Evolutionary conservation across 2,888 invertebrate genomes (phyloP).

Genomic region (Marronus borbonicus): DNA sequence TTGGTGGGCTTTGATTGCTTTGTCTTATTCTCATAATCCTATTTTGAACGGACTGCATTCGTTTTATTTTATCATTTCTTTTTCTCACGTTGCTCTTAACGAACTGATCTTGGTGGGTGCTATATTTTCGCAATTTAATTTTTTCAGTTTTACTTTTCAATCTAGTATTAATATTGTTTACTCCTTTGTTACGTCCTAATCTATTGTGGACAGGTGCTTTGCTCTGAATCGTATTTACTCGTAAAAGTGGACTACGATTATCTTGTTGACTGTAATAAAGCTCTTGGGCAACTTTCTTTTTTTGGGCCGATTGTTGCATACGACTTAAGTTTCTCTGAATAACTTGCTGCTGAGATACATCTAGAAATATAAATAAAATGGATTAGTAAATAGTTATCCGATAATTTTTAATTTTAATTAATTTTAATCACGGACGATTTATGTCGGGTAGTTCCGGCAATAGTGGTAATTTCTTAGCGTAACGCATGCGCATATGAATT

Average conservation of each 20-base stretch:
- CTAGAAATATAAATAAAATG: conserved; percentile 13
- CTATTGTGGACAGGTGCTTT: conserved; percentile 59
- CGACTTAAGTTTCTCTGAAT: conserved; percentile 41
- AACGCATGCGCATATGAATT: too few species aligned
- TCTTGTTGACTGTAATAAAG: conserved; percentile 57
- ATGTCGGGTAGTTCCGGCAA: too few species aligned
- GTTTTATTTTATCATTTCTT: conserved; percentile 24
- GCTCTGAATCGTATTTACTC: not conserved
- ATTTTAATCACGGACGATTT: too few species aligned
- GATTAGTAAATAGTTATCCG: too few species aligned
- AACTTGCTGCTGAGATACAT: conserved; percentile 39
- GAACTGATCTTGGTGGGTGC: conserved; percentile 6
- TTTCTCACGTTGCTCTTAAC: conserved; percentile 24
- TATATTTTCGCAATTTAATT: conserved; percentile 38
- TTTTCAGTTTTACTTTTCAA: conserved; percentile 19
- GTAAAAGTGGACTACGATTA: conserved; percentile 56
- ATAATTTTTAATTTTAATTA: too few species aligned
- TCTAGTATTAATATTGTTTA: conserved; percentile 54
- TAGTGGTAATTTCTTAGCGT: too few species aligned
- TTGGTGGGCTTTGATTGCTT: conserved; percentile 29
- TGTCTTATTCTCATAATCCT: conserved; percentile 28
- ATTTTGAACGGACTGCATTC: conserved; percentile 10
- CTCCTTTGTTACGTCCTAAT: conserved; percentile 56
- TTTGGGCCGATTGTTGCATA: conserved; percentile 49
- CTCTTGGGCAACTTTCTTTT: conserved; percentile 59